Base-by-base conservation (phyloP, 2,113 vertebrate species). In the Oceanodroma tethys region DNA sequence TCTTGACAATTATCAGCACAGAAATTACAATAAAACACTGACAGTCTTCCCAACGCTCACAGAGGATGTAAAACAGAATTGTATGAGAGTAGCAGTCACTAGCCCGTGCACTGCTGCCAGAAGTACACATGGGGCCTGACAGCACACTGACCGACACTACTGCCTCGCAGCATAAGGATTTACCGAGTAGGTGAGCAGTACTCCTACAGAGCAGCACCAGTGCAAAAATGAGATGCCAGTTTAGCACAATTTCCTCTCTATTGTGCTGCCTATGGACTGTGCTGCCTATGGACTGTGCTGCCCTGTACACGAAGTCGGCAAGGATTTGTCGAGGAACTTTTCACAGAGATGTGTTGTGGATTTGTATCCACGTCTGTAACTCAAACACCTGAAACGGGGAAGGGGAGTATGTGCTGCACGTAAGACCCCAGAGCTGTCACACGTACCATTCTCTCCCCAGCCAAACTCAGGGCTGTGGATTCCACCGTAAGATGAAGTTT, bases 161-260 rank as follows among this genome's bases (percentile, higher is more conserved):
- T 10, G 29, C 43, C 36, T 22, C 19, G 30, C 73, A 67, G 79
- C 23, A 26, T 4, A 2, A 23, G 18, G 21, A 18, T 32, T 16
- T 2, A 17, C 1, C 0, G 1, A 17, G 34, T 4, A 19, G 26
- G 19, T 29, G 26, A 73, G 5, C 56, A 23, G 16, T 4, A 48
- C 42, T 47, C 43, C 90, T 25, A 3, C 22, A 30, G 26, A 70
- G 52, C 60, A 88, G 13, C 74, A n/a, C 16, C 52, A 26, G 21
- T 16, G 30, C 23, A 66, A 50, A 80, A 72, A 50, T 1, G 4
- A 76, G 71, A 29, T 0, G 4, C 4, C 42, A 52, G 12, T 15
- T 87, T 30, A 85, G 58, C 26, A 65, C 0, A 1, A 43, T 25
- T 23, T 86, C 30, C 47, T 34, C 32, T 72, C 58, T 75, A 43